Evolutionary conservation across 1,140 invertebrate species (phyloP).

Genomic region (Brachionus angularis): DNA sequence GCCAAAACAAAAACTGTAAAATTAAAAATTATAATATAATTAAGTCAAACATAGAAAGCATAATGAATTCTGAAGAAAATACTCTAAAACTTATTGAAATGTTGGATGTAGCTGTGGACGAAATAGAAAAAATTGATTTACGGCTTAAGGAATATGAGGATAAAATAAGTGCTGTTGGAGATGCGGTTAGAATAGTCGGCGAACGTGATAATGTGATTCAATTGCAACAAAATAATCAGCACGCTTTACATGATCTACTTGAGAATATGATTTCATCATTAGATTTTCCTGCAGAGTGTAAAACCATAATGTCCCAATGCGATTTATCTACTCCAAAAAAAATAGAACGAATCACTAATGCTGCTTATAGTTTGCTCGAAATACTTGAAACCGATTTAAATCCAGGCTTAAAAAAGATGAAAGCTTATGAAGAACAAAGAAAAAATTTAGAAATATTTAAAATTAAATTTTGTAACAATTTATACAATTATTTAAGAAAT

Average conservation of each 20-base stretch:
- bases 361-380: background rate
- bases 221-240: constrained; percentile 28
- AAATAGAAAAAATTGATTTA: constrained; percentile 42
- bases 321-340: constrained; percentile 11
- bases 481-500: constrained; percentile 24
- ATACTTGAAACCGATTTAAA: constrained; percentile 17
- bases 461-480: constrained; percentile 28
- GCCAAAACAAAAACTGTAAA: no score
- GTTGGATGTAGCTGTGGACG: constrained; percentile 23
- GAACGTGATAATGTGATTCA: constrained; percentile 37
- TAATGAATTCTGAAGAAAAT: constrained; percentile 43
- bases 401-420: constrained; percentile 29
- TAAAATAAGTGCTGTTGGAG: constrained; percentile 34
- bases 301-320: background rate
- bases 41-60: constrained; percentile 41
- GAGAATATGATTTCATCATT: constrained; percentile 1
- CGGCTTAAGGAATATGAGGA: constrained; percentile 28
- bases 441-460: constrained; percentile 16
- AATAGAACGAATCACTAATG: background rate
- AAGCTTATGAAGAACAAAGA: constrained; percentile 26
- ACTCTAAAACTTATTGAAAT: constrained; percentile 38
- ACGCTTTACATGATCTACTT: constrained; percentile 1
- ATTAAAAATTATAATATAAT: background rate
- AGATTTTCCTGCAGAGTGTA: constrained; percentile 28
- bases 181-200: constrained; percentile 22